Evolutionary conservation across 1,140 invertebrate species (phyloP), one percentile per base, ranked within the genome.

Genomic region (Aricia agestis): DNA sequence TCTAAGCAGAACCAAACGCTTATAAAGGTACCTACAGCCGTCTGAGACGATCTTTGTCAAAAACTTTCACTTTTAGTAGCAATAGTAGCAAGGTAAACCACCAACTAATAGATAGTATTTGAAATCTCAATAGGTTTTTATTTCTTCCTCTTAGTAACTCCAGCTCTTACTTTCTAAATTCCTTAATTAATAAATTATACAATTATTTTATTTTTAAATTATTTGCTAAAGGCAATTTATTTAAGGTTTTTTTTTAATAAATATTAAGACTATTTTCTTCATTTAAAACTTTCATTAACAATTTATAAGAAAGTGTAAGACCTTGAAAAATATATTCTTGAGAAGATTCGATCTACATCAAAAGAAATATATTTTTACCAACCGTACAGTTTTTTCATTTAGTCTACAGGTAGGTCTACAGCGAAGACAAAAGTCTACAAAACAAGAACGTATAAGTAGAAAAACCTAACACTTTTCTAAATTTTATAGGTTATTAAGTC

Each of bases 351-450:
- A 25, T 25, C 1, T 0, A 25, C 25, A 25, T 25, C 25, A 25
- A 3, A 2, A 2, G 0, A 25, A 25, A 2, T 25, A 25, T 25
- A n/a, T 25, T 25, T 25, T 0, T 25, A 25, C 1, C 84, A 83
- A 83, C 84, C 81, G 61, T 76, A 2, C 6, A 42, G 11, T 42
- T n/a, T n/a, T n/a, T n/a, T n/a, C n/a, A n/a, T n/a, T 9, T 42
- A 42, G 11, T 9, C 41, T 9, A 3, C n/a, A n/a, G n/a, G n/a
- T n/a, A n/a, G n/a, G n/a, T n/a, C n/a, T n/a, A n/a, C n/a, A n/a
- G 11, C 11, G 41, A 42, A 42, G 41, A 42, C 6, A 42, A 9
- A 42, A 42, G 11, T 42, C 2, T 52, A 13, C 36, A 52, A 15
- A 52, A 52, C n/a, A 15, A 41, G n/a, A 41, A 36, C 58, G 41